Evolutionary conservation across 2,888 invertebrate species (phyloP).

Genomic region (Ischnus inquisitorius): DNA sequence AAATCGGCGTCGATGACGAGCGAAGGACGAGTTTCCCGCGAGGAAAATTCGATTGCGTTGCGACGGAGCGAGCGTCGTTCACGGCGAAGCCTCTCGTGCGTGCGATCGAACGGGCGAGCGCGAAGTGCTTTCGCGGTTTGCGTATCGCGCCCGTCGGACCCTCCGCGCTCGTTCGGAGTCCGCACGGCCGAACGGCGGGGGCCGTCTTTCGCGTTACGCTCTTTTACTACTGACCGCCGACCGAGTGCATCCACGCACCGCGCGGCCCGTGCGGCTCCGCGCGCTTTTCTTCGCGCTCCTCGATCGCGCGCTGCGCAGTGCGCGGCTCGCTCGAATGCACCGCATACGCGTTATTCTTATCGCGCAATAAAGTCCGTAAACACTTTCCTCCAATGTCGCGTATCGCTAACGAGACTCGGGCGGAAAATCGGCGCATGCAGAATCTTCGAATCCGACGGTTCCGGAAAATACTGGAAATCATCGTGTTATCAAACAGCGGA

Average conservation of each 20-base stretch:
- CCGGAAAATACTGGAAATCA: conserved; percentile 5
- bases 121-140: conserved; percentile 61
- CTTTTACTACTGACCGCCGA: conserved; percentile 34
- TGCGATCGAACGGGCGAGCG: conserved; percentile 61
- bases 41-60: background rate
- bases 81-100: conserved; percentile 48
- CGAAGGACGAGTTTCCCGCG: conserved; percentile 6
- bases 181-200: conserved; percentile 2
- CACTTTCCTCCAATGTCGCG: background rate
- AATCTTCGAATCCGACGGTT: background rate
- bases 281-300: background rate
- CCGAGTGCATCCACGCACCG: conserved; percentile 18
- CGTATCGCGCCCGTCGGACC: conserved; percentile 44
- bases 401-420: no score
- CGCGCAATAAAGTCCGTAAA: background rate
- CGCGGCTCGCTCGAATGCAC: background rate
- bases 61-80: background rate
- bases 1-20: conserved; percentile 25
- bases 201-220: conserved; percentile 10
- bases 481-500: background rate
- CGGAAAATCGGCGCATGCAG: background rate
- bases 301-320: background rate
- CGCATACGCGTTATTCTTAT: background rate
- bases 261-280: background rate
- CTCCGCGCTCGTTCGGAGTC: conserved; percentile 56